Base-by-base conservation (phyloP, 2,888 invertebrate species). In the Seira ritae region DNA sequence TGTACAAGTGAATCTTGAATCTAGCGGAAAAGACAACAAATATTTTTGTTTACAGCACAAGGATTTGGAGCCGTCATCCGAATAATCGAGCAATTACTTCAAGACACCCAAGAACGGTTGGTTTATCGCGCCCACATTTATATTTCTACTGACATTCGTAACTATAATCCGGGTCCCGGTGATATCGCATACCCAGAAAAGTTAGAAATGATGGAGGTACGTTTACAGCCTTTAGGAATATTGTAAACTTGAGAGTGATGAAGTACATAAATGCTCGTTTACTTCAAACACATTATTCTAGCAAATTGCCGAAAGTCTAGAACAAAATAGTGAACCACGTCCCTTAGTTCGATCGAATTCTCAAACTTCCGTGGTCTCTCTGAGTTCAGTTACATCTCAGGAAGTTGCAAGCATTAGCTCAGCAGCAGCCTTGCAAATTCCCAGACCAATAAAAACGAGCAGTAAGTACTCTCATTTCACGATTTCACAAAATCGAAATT, bases 151-250 rank as follows among this genome's bases (percentile, higher is more conserved):
- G 99, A 99, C 91, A 96, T 99, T 88, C 92, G 96, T 82, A 93
- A 94, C 88, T 96, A 96, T 90, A 94, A 95, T 85, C 97, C 99
- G 0, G 97, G 97, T 12, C 94, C 95, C 2, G 99, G 99, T 0
- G 99, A 99, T 92, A 93, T 99, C 84, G 98, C 98, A 0, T 99
- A 99, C 92, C 99, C 99, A 0, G 97, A 98, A 89, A 98, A 99
- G 91, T 92, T 99, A 85, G 94, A 96, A 91, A 98, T 99, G 96
- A 99, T 99, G 98, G 97, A 98, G 93, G 96, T 92, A 86, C 74
- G 31, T 19, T 6, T n/a, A n/a, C n/a, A n/a, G n/a, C n/a, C n/a
- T 24, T 12, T 17, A 20, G 0, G 31, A 71, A 68, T 10, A 60
- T 69, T 10, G 15, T 23, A 22, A 42, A 42, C 62, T 55, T 24